Evolutionary conservation across 2,888 invertebrate genomes (phyloP).

Genomic region (Scelioninae gen. 2): DNA sequence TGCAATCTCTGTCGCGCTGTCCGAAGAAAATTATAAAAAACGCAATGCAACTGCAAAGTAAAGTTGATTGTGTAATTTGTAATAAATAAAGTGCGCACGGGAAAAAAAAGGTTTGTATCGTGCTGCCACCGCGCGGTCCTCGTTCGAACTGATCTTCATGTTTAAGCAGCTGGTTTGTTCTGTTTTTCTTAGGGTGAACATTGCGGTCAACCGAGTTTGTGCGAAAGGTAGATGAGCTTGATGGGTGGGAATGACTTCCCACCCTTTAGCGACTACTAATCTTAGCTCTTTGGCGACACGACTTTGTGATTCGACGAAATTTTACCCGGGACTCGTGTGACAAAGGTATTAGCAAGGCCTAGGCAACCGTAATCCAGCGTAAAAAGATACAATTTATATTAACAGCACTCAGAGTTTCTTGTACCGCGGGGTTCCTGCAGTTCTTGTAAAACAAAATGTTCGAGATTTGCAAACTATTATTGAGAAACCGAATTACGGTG

Average conservation of each 20-base stretch:
- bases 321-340: slow-evolving; percentile 13
- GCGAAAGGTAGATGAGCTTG: slow-evolving; percentile 61
- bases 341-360: slow-evolving; percentile 24
- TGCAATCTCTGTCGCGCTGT: no score
- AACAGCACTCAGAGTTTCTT: no score
- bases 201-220: slow-evolving; percentile 62
- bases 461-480: no score
- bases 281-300: slow-evolving; percentile 58
- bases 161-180: slow-evolving; percentile 34
- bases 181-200: slow-evolving; percentile 54
- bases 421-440: no score
- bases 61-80: no score
- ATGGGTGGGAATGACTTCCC: slow-evolving; percentile 57
- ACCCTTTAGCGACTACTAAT: slow-evolving; percentile 59
- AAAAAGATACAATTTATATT: no score
- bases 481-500: no score
- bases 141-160: slow-evolving; percentile 43
- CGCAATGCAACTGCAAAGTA: no score
- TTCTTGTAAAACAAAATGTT: no score
- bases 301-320: slow-evolving; percentile 46
- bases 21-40: no score
- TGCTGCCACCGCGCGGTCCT: slow-evolving; percentile 62
- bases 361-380: no score
- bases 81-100: no score
- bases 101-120: slow-evolving; percentile 54